Evolutionary conservation across 2,888 invertebrate genomes (phyloP).

Genomic region (Oscheius onirici): DNA sequence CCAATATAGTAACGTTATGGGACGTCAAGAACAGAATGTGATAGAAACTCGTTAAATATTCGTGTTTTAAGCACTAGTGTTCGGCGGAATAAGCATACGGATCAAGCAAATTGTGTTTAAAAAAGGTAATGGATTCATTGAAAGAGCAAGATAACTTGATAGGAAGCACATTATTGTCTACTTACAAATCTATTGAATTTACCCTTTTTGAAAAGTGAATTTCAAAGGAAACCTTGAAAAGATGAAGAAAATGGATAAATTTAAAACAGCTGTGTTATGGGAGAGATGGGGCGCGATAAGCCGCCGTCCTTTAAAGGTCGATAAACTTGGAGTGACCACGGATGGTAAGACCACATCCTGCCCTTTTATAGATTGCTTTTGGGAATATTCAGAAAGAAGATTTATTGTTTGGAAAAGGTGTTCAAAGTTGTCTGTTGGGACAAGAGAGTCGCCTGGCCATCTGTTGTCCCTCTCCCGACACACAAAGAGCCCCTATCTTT

Average conservation of each 20-base stretch:
- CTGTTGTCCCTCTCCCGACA: constrained; percentile 2
- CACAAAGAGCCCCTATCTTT: not conserved
- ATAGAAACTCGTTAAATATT: too few species aligned
- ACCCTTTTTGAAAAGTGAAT: not conserved
- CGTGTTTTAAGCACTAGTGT: too few species aligned
- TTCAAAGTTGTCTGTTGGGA: not conserved
- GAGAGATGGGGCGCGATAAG: not conserved
- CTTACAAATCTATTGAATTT: too few species aligned
- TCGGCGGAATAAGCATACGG: too few species aligned
- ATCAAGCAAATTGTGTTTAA: too few species aligned
- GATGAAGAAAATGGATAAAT: not conserved
- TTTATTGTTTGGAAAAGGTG: not conserved
- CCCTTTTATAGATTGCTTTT: not conserved
- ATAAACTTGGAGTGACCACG: too few species aligned
- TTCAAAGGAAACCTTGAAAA: not conserved
- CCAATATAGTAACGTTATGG: too few species aligned
- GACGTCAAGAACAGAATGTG: too few species aligned
- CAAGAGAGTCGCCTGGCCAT: not conserved
- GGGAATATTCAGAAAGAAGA: not conserved
- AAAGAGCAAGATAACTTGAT: too few species aligned
- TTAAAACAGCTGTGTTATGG: constrained; percentile 17
- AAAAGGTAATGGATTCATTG: too few species aligned
- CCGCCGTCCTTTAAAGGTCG: not conserved
- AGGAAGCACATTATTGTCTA: too few species aligned
- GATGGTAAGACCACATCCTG: too few species aligned